These are phyloP conservation scores for Polypterus senegalus DNA, from an alignment of 2,113 vertebrate species.

Conservation along the genomic window DNA sequence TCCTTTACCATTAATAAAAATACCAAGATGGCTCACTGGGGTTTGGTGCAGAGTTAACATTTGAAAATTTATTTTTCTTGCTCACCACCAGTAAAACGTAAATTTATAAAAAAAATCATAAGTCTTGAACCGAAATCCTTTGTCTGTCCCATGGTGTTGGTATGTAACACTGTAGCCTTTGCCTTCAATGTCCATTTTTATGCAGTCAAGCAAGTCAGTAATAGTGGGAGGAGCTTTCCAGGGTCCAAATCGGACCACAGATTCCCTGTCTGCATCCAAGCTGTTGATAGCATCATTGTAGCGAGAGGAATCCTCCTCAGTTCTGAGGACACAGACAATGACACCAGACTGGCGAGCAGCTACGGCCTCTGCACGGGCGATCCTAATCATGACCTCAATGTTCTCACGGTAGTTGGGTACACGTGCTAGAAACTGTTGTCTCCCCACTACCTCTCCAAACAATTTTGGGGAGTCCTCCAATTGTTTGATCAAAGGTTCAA, in stretches of 20 bases:
- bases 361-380: constrained; percentile 72
- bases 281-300: constrained; percentile 48
- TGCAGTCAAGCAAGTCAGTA: constrained; percentile 66
- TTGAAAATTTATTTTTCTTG: background rate
- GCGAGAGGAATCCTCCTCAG: constrained; percentile 46
- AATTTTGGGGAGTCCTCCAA: constrained; percentile 70
- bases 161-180: constrained; percentile 60
- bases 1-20: too few relatives aligned
- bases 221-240: constrained; percentile 55
- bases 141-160: constrained; percentile 35
- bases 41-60: background rate
- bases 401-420: constrained; percentile 79
- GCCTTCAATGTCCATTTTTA: constrained; percentile 65
- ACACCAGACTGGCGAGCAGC: constrained; percentile 55
- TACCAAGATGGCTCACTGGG: too few relatives aligned
- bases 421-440: constrained; percentile 72
- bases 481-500: constrained; percentile 65
- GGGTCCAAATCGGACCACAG: constrained; percentile 79
- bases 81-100: constrained; percentile 80
- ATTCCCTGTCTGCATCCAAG: constrained; percentile 60
- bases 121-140: constrained; percentile 49
- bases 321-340: constrained; percentile 60
- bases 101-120: constrained; percentile 61
- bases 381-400: constrained; percentile 77
- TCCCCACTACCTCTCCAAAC: constrained; percentile 73